phyloP scores from a whole-genome alignment of 2,888 invertebrate species.

The Agrotis clavis region DNA sequence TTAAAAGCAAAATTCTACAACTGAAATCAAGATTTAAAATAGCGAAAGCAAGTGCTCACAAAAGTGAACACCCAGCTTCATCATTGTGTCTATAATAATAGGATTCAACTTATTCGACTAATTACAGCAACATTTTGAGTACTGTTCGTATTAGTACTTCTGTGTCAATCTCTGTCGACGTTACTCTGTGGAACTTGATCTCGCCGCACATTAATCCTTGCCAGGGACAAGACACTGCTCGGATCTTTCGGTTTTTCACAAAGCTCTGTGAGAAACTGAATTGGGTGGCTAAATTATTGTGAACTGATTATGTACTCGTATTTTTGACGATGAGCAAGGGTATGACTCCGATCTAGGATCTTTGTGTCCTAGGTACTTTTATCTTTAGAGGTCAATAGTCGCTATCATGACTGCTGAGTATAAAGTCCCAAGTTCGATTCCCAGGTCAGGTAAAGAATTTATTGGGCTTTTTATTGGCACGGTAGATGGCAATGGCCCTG shows the following conservation, averaged over 20 bases:
- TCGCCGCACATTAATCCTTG: slow-evolving; percentile 64
- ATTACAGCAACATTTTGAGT: neutral
- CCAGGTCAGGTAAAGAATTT: too few relatives aligned
- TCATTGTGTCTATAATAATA: too few relatives aligned
- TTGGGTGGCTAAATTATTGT: slow-evolving; percentile 31
- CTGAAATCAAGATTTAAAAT: too few relatives aligned
- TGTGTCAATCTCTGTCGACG: neutral
- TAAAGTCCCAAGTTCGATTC: too few relatives aligned
- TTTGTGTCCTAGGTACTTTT: neutral
- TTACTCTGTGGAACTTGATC: slow-evolving; percentile 51
- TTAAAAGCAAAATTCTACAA: too few relatives aligned
- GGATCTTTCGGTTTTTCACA: slow-evolving; percentile 58
- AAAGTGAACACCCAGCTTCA: too few relatives aligned
- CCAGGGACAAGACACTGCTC: slow-evolving; percentile 55
- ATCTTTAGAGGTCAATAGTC: too few relatives aligned
- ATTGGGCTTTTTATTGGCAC: too few relatives aligned
- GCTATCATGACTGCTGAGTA: too few relatives aligned
- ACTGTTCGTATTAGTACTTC: neutral
- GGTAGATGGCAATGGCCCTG: too few relatives aligned
- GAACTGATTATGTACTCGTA: slow-evolving; percentile 8
- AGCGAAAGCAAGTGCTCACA: too few relatives aligned
- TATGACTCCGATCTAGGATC: neutral
- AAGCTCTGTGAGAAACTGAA: slow-evolving; percentile 42
- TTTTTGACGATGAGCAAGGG: neutral
- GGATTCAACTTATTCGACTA: neutral